Evolutionary conservation across 1,140 invertebrate species (phyloP), one percentile per base, ranked within the genome.

Genomic region (Drosophila ambigua): DNA sequence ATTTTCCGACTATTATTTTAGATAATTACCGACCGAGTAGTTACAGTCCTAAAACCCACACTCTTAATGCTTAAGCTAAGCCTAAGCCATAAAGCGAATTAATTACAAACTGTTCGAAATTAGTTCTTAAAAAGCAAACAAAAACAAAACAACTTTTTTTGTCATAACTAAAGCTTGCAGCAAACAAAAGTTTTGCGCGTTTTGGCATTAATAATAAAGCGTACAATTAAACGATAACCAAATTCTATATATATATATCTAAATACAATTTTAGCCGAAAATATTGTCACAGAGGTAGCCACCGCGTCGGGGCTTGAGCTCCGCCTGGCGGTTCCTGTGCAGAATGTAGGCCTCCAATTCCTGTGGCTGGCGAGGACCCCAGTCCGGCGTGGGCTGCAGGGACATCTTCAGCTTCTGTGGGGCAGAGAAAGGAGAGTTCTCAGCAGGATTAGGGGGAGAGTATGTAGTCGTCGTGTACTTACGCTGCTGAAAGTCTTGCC

Each of bases 351-450:
- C 85, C 52, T 91, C 68, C 9, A 62, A 60, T 11, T 77, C 35
- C 13, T 91, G 72, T 0, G 73, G 58, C 23, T 91, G 79, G 0
- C 59, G 58, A 0, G 90, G 90, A 49, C 90, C 90, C 90, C 90
- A 91, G 13, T 77, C 72, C 7, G 61, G 16, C 0, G 71, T 78
- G 28, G 89, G 89, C 20, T 83, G 57, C 60, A 90, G 16, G 4
- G 89, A 65, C 43, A 68, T 63, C 13, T 55, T 26, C 0, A 90
- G 39, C 74, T 85, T 90, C 89, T 89, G 4, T 2, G 0, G 3
- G 5, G 1, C 16, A 3, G 43, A 11, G 3, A 0, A 7, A 26
- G 46, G 0, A n/a, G 8, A 45, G 13, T 23, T 20, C 2, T 8
- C 2, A 11, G 41, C 6, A n/a, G 0, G 5, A 6, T 3, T 9